Base-by-base conservation (phyloP, 1,140 invertebrate species). In the Oncopodura yosiiana region DNA sequence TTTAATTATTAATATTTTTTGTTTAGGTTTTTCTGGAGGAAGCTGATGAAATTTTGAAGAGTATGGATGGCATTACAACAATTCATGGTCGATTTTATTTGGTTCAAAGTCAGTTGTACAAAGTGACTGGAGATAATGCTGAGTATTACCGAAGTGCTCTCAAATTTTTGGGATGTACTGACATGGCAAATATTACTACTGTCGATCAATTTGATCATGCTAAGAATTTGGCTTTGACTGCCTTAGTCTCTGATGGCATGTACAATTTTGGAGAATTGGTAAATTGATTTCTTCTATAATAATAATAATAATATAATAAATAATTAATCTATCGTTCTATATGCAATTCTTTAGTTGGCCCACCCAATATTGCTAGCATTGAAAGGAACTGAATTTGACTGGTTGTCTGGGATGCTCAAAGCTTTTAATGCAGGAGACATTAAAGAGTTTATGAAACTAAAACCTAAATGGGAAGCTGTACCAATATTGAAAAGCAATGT, bases 181-280 rank as follows among this genome's bases (percentile, higher is more conserved):
- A 88, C 19, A 74, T 94, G 3, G 78, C 81, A 27, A 81, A 80
- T 14, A 67, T 81, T 19, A 73, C 73, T 30, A 74, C 71, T 53
- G 77, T 79, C 62, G 80, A 82, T 67, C 84, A 87, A 72, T 78
- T 78, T 56, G 83, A 84, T 62, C 84, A 85, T 68, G 94, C 94
- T 0, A 90, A 94, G 69, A 86, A 91, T 63, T 75, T 99, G 14
- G 87, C 91, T 0, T 72, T 99, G 4, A 94, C 95, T 9, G 94
- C 94, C 1, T 77, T 99, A 11, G 70, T 97, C 1, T 94, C 94
- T 9, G 87, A 97, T 66, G 88, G 87, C 34, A 87, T 99, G 16
- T 99, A 97, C 70, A 99, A 99, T 71, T 84, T 99, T 66, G 94
- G 94, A 0, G 95, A 99, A 74, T 72, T 99, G 66, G 80, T 87